Conservation (phyloP, 2,113 vertebrate genomes). For the Chlorocebus sabaeus region DNA sequence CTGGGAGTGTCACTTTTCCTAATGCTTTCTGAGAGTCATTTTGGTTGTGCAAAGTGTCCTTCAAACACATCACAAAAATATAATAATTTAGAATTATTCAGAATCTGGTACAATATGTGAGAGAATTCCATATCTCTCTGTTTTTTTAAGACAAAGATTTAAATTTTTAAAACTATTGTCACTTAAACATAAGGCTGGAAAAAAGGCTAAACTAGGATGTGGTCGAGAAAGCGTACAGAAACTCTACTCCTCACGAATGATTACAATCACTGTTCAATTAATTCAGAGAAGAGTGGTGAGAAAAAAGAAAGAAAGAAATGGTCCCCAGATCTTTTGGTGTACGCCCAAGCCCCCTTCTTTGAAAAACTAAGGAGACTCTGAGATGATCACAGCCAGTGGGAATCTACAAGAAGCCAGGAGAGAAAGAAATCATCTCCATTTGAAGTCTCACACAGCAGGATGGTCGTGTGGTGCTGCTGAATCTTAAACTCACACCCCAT, state of each 20-base stretch:
- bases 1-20: background rate
- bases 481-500: background rate
- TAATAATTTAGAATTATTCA: background rate
- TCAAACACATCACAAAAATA: background rate
- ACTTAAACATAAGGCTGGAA: background rate
- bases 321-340: background rate
- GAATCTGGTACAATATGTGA: background rate
- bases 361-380: background rate
- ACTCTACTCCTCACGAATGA: background rate
- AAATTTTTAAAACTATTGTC: background rate
- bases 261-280: background rate
- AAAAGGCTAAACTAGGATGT: background rate
- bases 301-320: background rate
- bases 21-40: background rate
- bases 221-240: background rate
- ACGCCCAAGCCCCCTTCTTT: background rate
- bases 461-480: background rate
- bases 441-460: background rate
- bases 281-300: background rate
- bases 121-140: background rate
- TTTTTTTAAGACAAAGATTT: background rate
- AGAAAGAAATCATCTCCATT: background rate
- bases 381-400: background rate
- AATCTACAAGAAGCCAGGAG: background rate
- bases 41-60: background rate